A percentile compares a stretch with the other conserved stretches of the same genome.
phyloP scores from a whole-genome alignment of 1,140 invertebrate genomes.

The Papilio xuthus region DNA sequence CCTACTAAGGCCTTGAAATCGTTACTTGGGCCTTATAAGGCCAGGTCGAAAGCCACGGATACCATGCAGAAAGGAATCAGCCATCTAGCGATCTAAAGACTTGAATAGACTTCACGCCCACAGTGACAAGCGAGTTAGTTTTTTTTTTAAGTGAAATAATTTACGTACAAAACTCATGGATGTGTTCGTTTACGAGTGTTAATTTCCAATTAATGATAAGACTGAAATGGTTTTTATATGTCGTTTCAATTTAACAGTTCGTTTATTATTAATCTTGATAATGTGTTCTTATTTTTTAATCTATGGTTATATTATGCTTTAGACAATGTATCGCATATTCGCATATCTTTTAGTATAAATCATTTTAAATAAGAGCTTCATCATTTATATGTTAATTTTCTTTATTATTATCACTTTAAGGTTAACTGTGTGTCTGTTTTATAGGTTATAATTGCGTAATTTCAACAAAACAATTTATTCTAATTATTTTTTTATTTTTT shows the following conservation, averaged over 20 bases:
- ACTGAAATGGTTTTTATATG: constrained; percentile 36
- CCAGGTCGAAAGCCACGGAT: constrained; percentile 68
- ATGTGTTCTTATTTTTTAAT: constrained; percentile 35
- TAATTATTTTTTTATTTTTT: background rate
- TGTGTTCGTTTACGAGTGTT: constrained; percentile 33
- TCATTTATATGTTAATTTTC: background rate
- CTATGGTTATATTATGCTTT: constrained; percentile 2
- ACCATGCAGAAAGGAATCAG: constrained; percentile 46
- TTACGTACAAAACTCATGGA: constrained; percentile 24
- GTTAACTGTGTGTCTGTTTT: background rate
- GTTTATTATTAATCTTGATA: constrained; percentile 32
- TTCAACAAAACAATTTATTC: background rate
- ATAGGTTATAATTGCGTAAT: background rate
- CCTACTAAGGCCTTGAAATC: background rate
- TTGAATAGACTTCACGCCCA: constrained; percentile 38
- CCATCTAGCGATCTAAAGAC: constrained; percentile 48
- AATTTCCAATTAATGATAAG: constrained; percentile 34
- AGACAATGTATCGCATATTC: background rate
- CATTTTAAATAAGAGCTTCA: constrained; percentile 28
- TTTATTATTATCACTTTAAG: background rate
- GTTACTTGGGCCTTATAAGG: constrained; percentile 20
- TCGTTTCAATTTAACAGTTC: constrained; percentile 26
- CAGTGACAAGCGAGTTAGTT: constrained; percentile 13
- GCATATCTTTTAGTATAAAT: constrained; percentile 5
- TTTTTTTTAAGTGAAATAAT: constrained; percentile 19